These are phyloP conservation scores for Automeris io DNA, from an alignment of 2,888 invertebrate species.

Conservation along the genomic window DNA sequence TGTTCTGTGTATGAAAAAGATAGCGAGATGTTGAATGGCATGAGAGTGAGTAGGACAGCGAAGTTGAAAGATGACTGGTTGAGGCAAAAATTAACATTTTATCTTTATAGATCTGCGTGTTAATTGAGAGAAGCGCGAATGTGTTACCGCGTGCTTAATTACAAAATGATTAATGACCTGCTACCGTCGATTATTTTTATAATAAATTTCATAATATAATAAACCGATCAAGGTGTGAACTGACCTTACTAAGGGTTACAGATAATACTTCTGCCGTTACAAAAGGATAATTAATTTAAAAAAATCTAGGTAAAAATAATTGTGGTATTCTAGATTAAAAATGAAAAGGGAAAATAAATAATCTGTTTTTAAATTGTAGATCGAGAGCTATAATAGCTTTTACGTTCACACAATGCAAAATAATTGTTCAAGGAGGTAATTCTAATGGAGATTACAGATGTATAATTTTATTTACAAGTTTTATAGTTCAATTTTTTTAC, in stretches of 20 bases:
- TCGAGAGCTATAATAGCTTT: no score
- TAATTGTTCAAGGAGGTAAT: no score
- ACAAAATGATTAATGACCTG: slow-evolving; percentile 47
- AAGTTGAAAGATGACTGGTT: slow-evolving; percentile 32
- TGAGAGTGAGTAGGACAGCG: slow-evolving; percentile 23
- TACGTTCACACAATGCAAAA: no score
- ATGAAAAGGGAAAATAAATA: no score
- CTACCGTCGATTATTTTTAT: slow-evolving; percentile 10
- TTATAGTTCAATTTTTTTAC: no score
- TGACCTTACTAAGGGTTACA: neutral
- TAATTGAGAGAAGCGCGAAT: slow-evolving; percentile 62
- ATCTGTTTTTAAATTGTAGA: no score
- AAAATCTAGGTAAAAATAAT: no score
- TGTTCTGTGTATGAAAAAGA: slow-evolving; percentile 19
- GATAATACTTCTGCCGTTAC: no score
- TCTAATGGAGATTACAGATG: no score
- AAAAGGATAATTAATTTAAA: no score
- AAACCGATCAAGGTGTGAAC: slow-evolving; percentile 8
- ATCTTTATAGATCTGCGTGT: slow-evolving; percentile 53
- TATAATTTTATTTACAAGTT: no score
- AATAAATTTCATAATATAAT: slow-evolving; percentile 8
- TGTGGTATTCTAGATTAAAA: no score
- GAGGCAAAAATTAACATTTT: slow-evolving; percentile 49
- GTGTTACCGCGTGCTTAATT: slow-evolving; percentile 54
- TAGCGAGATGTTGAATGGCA: slow-evolving; percentile 13